A percentile compares a stretch with the other conserved stretches of the same genome.
These are phyloP conservation scores for Macroteleia sp. DNA, from an alignment of 2,888 invertebrate genomes.

Conservation along the genomic window DNA sequence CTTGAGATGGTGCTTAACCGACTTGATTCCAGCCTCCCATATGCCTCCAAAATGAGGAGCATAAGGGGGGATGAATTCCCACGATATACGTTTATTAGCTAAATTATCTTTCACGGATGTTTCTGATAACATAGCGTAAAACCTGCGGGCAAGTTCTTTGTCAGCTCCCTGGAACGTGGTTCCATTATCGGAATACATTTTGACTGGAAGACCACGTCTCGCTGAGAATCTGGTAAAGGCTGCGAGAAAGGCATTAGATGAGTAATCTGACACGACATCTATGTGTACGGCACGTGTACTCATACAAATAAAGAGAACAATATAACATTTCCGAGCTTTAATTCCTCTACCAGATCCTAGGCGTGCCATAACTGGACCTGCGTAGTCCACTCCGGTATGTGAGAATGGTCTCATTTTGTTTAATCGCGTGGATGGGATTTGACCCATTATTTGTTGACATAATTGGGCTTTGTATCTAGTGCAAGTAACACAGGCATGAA, in stretches of 20 bases:
- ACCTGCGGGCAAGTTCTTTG: not conserved
- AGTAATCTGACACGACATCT: not conserved
- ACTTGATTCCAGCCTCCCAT: constrained; percentile 4
- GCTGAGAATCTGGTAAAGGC: not conserved
- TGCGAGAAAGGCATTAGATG: not conserved
- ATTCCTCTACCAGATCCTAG: not conserved
- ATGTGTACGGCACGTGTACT: not conserved
- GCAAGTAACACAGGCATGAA: not conserved
- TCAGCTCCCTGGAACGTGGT: not conserved
- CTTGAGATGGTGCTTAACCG: constrained; percentile 2
- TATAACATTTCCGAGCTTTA: not conserved
- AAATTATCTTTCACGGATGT: not conserved
- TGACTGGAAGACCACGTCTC: not conserved
- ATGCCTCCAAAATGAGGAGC: not conserved
- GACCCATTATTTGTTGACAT: not conserved
- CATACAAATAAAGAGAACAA: not conserved
- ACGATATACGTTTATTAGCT: not conserved
- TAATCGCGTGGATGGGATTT: not conserved
- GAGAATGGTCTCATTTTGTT: not conserved
- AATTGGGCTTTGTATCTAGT: not conserved
- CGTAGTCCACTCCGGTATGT: not conserved
- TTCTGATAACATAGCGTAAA: not conserved
- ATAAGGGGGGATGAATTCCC: not conserved
- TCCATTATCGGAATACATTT: constrained; percentile 1
- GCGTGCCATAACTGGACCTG: not conserved